A percentile compares a stretch with the other conserved stretches of the same genome.
phyloP scores from a whole-genome alignment of 2,888 invertebrate species.

The Lepidocyrtinus sp. region DNA sequence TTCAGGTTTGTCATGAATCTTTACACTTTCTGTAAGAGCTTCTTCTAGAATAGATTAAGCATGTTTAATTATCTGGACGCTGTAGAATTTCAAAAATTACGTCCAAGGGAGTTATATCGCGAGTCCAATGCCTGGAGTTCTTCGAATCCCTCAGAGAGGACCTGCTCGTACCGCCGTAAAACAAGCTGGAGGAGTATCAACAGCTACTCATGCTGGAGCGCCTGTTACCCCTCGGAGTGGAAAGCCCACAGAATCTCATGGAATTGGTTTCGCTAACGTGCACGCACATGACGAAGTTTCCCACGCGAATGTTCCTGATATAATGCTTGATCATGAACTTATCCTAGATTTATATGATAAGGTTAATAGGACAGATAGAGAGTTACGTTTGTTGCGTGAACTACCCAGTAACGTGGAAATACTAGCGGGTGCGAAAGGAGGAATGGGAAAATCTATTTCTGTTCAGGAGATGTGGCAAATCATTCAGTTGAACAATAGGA shows the following conservation, averaged over 20 bases:
- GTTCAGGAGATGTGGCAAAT: slow-evolving; percentile 80
- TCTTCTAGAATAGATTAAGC: too few species aligned
- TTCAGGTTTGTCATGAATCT: too few species aligned
- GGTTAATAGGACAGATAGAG: slow-evolving; percentile 72
- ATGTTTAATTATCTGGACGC: neutral
- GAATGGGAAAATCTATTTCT: slow-evolving; percentile 24
- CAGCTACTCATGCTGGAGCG: too few species aligned
- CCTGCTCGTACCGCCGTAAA: too few species aligned
- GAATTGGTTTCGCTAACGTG: too few species aligned
- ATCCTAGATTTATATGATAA: slow-evolving; percentile 57
- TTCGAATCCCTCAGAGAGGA: neutral
- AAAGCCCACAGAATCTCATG: too few species aligned
- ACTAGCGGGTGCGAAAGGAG: slow-evolving; percentile 72
- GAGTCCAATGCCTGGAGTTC: slow-evolving; percentile 16
- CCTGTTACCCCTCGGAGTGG: too few species aligned
- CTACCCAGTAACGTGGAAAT: slow-evolving; percentile 74
- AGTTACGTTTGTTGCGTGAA: slow-evolving; percentile 73
- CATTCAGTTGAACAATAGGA: slow-evolving; percentile 78
- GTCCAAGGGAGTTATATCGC: neutral
- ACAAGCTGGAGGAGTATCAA: too few species aligned
- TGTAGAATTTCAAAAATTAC: slow-evolving; percentile 12
- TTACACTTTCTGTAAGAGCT: neutral
- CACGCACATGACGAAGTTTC: too few species aligned
- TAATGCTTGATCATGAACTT: too few species aligned
- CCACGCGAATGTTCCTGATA: too few species aligned